Evolutionary conservation across 2,113 vertebrate genomes (phyloP), one percentile per base, ranked within the genome.

Genomic region (Trogon surrucura): DNA sequence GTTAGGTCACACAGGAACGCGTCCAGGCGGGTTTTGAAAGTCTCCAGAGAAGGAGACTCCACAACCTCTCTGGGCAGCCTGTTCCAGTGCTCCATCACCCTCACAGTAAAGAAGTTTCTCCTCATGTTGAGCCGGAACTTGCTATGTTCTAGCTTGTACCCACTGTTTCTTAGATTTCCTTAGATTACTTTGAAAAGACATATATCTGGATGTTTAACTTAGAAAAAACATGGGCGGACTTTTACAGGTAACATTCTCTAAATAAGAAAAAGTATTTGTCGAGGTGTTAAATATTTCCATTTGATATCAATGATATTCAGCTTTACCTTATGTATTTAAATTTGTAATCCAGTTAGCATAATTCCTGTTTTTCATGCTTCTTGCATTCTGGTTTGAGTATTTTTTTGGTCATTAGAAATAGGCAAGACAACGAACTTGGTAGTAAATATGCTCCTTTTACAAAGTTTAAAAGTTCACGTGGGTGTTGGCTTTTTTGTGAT

Each of bases 391-490:
- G 12, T 71, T 88, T 77, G 80, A 60, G 19, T 74, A 34, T n/a
- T 82, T 84, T 80, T 89, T 72, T 14, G 62, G 21, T 87, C 48
- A 72, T 75, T 89, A 72, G 32, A 72, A 94, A 72, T 6, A 75
- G 34, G 14, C 58, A 88, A 80, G 32, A 62, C 14, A 56, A 81
- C 67, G 91, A 66, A 17, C 12, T 17, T 32, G 9, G 7, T 62
- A 86, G 78, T 78, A 89, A 78, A 84, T 71, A 6, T 45, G 44
- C 13, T 92, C 13, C 53, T 92, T 94, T 81, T 0, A 32, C 93
- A 93, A 94, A 57, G 69, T 95, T 94, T 86, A 88, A 86, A 96
- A 94, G 74, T 91, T 96, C 56, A 56, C 9, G 34, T 88, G 93
- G 85, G 82, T 50, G 90, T 88, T 93, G 91, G 34, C 75, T 66